These are phyloP conservation scores for Taenaris catops DNA, from an alignment of 2,888 invertebrate species.

Conservation along the genomic window DNA sequence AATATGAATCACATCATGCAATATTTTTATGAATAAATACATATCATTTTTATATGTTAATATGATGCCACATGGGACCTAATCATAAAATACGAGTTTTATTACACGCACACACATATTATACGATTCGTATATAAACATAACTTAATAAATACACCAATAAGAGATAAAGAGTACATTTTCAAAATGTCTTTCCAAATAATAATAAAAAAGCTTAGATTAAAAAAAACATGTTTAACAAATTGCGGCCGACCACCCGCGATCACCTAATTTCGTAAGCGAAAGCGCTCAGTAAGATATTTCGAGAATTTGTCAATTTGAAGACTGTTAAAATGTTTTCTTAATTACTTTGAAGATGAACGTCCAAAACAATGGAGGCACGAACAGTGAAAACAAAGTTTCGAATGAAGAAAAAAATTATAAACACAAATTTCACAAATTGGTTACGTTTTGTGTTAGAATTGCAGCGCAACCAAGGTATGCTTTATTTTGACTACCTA, in stretches of 20 bases:
- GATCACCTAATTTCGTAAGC: constrained; percentile 23
- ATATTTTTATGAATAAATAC: too few species aligned
- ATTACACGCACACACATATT: too few species aligned
- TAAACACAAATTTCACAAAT: too few species aligned
- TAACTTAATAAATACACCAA: too few species aligned
- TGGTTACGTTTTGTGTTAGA: too few species aligned
- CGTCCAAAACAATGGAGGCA: constrained; percentile 11
- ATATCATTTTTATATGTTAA: background rate
- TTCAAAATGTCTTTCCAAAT: constrained; percentile 7
- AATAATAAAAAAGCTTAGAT: constrained; percentile 12
- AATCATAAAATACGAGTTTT: too few species aligned
- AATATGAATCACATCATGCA: too few species aligned
- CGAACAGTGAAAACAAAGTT: constrained; percentile 7
- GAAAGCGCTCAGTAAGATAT: constrained; percentile 19
- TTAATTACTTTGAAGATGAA: constrained; percentile 20
- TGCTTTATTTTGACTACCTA: too few species aligned
- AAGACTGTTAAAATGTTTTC: constrained; percentile 22
- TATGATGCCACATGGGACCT: too few species aligned
- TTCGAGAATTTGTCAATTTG: constrained; percentile 23
- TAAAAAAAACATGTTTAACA: constrained; percentile 18
- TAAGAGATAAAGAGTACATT: too few species aligned
- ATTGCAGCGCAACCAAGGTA: too few species aligned
- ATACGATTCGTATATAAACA: too few species aligned
- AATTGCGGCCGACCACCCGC: constrained; percentile 23
- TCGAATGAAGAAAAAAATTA: background rate